These are phyloP conservation scores for Hydropsyche betteni DNA, from an alignment of 2,888 invertebrate genomes.

Conservation along the genomic window DNA sequence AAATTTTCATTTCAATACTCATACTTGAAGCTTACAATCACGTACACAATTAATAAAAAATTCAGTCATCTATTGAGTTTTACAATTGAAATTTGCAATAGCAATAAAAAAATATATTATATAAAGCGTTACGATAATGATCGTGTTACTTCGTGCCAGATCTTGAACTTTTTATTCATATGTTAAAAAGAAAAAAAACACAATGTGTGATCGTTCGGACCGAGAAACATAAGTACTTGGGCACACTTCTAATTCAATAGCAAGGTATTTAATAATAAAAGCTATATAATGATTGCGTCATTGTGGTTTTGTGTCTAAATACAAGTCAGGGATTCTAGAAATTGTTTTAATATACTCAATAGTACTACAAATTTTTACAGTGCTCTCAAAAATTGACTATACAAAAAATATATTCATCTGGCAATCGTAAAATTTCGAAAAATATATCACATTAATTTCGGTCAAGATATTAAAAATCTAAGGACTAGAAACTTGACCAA, in stretches of 20 bases:
- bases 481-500: slow-evolving; percentile 26
- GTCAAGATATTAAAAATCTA: slow-evolving; percentile 1
- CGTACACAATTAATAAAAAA: slow-evolving; percentile 17
- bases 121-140: slow-evolving; percentile 18
- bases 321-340: no score
- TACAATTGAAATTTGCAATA: neutral
- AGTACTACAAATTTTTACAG: no score
- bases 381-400: no score
- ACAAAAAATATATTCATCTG: no score
- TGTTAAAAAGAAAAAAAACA: neutral
- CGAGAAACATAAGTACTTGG: slow-evolving; percentile 25
- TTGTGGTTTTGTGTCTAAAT: neutral
- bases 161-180: neutral
- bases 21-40: no score
- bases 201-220: slow-evolving; percentile 20
- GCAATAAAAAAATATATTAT: neutral
- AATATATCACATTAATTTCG: slow-evolving; percentile 24
- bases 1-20: neutral
- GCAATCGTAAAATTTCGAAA: neutral
- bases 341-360: no score
- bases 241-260: slow-evolving; percentile 22
- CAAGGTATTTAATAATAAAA: slow-evolving; percentile 27
- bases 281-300: neutral
- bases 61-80: slow-evolving; percentile 9
- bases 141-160: slow-evolving; percentile 22